A percentile compares a stretch with the other conserved stretches of the same genome.
These are phyloP conservation scores for Lycaon pictus DNA, from an alignment of 2,113 vertebrate species.

Conservation along the genomic window DNA sequence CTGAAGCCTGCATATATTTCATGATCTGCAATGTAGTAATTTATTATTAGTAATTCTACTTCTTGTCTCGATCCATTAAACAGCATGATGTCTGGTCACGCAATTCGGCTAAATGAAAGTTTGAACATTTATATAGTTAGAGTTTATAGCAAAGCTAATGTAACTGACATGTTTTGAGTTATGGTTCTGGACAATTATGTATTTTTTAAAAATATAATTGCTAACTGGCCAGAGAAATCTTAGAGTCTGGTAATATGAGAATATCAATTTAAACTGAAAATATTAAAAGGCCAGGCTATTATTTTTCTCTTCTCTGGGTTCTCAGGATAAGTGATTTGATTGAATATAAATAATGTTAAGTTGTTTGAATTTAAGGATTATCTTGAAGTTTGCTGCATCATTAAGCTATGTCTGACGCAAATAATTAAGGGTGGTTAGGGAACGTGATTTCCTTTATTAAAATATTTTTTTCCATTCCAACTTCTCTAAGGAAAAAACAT, in stretches of 20 bases:
- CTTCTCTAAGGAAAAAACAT: conserved; percentile 72
- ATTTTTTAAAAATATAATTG: not conserved
- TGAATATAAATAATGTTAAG: conserved; percentile 4
- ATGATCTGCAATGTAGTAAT: not conserved
- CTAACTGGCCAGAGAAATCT: conserved; percentile 37
- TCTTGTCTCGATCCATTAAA: conserved; percentile 24
- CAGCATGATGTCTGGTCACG: not conserved
- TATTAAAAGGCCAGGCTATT: not conserved
- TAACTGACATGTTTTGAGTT: conserved; percentile 39
- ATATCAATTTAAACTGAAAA: conserved; percentile 61
- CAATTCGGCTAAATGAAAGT: conserved; percentile 54
- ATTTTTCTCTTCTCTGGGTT: not conserved
- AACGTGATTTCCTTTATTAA: conserved; percentile 71
- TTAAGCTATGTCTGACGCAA: conserved; percentile 62
- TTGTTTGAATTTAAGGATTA: conserved; percentile 72
- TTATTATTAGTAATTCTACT: conserved; percentile 54
- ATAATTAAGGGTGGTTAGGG: conserved; percentile 66
- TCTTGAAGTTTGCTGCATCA: conserved; percentile 50
- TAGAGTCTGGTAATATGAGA: conserved; percentile 37
- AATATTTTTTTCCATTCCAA: conserved; percentile 71
- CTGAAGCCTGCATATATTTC: conserved; percentile 35
- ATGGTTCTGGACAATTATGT: not conserved
- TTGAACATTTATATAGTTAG: conserved; percentile 47
- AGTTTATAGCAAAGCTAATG: conserved; percentile 36
- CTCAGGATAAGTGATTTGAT: not conserved